Conservation (phyloP, 30 jellyfish, hydroid and myxozoan genomes). For the Turritopsis dohrnii region DNA sequence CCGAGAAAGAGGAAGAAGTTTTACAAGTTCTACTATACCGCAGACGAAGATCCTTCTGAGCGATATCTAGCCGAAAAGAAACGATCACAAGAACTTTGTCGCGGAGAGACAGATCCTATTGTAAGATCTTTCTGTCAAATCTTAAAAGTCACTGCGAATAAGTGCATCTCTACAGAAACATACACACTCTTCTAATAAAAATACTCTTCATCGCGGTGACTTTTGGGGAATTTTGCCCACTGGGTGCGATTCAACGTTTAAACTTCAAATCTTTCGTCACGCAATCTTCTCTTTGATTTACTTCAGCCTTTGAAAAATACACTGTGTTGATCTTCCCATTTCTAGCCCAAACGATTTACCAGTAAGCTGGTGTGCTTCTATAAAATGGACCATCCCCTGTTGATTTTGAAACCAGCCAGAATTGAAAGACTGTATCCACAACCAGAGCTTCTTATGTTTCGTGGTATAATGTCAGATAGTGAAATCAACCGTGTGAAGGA, state of each 20-base stretch:
- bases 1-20: not conserved
- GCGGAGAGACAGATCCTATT: slow-evolving; percentile 83
- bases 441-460: slow-evolving; percentile 62
- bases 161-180: no score
- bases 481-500: slow-evolving; percentile 61
- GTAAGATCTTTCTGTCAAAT: slow-evolving; percentile 54
- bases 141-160: no score
- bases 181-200: no score
- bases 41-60: slow-evolving; percentile 49
- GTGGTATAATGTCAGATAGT: slow-evolving; percentile 44
- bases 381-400: slow-evolving; percentile 50
- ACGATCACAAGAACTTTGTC: slow-evolving; percentile 56
- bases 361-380: slow-evolving; percentile 59
- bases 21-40: slow-evolving; percentile 57
- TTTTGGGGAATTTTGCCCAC: no score
- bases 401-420: slow-evolving; percentile 65
- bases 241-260: no score
- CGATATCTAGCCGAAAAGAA: slow-evolving; percentile 55
- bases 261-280: no score
- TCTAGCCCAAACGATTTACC: slow-evolving; percentile 53
- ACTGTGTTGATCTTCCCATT: not conserved
- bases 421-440: slow-evolving; percentile 53
- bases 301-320: not conserved
- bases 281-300: no score
- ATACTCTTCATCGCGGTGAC: no score